These are phyloP conservation scores for Drosophila rellima DNA, from an alignment of 2,888 invertebrate genomes.

Conservation along the genomic window DNA sequence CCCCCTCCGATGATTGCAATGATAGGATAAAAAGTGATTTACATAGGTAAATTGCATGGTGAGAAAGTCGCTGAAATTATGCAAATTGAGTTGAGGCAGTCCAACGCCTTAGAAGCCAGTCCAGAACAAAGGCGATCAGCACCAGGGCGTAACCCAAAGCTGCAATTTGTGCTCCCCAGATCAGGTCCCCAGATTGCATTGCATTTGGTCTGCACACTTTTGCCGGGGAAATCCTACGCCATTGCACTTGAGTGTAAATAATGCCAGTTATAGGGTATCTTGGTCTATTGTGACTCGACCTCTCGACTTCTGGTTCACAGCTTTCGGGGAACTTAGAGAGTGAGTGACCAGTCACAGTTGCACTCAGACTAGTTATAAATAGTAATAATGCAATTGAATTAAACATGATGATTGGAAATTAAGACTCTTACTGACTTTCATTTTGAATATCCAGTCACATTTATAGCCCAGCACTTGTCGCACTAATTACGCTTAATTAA, in stretches of 20 bases:
- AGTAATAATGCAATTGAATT: conserved; percentile 17
- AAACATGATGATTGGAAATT: conserved; percentile 7
- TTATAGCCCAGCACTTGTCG: conserved; percentile 32
- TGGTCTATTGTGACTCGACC: neutral
- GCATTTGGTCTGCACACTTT: conserved; percentile 40
- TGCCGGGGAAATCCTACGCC: conserved; percentile 5
- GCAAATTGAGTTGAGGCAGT: conserved; percentile 41
- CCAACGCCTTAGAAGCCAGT: conserved; percentile 18
- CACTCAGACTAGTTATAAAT: neutral
- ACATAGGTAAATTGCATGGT: conserved; percentile 51
- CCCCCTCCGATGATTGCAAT: conserved; percentile 40
- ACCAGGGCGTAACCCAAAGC: conserved; percentile 36
- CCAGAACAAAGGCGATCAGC: conserved; percentile 25
- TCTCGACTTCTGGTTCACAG: neutral
- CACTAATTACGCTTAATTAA: conserved; percentile 38
- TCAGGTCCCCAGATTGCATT: conserved; percentile 41
- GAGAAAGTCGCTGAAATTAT: conserved; percentile 46
- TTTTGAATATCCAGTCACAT: conserved; percentile 10
- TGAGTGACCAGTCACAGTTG: neutral
- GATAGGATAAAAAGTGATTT: conserved; percentile 52
- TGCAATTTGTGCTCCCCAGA: conserved; percentile 44
- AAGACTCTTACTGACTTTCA: conserved; percentile 31
- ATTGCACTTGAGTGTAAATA: conserved; percentile 4
- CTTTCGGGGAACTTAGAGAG: neutral
- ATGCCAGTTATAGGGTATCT: conserved; percentile 3